Evolutionary conservation across 2,888 invertebrate species (phyloP).

Genomic region (Galerucella calmariensis): DNA sequence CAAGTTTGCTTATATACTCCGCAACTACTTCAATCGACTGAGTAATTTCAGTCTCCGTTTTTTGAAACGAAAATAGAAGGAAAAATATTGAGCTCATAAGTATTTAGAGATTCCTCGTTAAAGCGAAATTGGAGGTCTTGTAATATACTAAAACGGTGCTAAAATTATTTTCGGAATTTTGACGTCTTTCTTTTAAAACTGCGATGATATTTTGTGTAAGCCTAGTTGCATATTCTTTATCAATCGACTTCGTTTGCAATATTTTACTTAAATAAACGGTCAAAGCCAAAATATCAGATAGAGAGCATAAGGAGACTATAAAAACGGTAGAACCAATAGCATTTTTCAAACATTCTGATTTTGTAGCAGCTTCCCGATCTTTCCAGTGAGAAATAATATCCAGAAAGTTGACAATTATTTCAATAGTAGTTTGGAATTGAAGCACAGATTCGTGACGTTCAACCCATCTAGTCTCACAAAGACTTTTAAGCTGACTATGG

Average conservation of each 20-base stretch:
- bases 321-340: conserved; percentile 4
- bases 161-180: too few species aligned
- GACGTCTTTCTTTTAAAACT: too few species aligned
- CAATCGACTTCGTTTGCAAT: conserved; percentile 2
- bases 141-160: too few species aligned
- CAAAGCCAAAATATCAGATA: not conserved
- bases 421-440: not conserved
- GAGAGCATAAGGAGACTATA: not conserved
- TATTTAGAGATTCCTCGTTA: too few species aligned
- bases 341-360: conserved; percentile 11
- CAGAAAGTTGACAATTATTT: conserved; percentile 5
- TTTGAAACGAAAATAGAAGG: too few species aligned
- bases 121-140: too few species aligned
- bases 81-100: too few species aligned
- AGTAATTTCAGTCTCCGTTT: too few species aligned
- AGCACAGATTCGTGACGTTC: conserved; percentile 8
- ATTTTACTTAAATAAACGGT: conserved; percentile 2
- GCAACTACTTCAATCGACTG: too few species aligned
- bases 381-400: conserved; percentile 1
- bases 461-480: conserved; percentile 11
- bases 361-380: conserved; percentile 3
- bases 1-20: too few species aligned
- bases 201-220: not conserved
- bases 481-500: not conserved
- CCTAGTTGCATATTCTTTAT: conserved; percentile 3